Evolutionary conservation across 1,140 invertebrate species (phyloP).

Genomic region (Condylostylus longicornis): DNA sequence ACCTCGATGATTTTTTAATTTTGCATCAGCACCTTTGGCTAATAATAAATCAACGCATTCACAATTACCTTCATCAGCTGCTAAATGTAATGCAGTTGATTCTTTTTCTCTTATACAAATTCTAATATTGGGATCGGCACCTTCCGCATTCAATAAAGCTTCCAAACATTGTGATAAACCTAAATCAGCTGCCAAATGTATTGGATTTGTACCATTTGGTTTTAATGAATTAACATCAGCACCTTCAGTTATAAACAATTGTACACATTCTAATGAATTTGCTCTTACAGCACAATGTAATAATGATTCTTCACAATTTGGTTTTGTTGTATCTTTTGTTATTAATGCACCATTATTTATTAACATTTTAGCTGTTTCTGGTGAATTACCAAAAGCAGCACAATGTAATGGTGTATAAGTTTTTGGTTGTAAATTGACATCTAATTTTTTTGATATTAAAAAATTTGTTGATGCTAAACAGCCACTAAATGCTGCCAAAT

Average conservation of each 20-base stretch:
- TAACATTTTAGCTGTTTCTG: conserved; percentile 53
- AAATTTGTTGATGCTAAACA: conserved; percentile 51
- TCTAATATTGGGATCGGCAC: conserved; percentile 41
- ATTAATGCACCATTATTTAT: conserved; percentile 48
- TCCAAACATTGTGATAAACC: conserved; percentile 52
- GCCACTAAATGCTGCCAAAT: conserved; percentile 61
- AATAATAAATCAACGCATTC: conserved; percentile 58
- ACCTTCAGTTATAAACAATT: conserved; percentile 52
- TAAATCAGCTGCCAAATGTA: conserved; percentile 60
- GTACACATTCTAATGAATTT: conserved; percentile 55
- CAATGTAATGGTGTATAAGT: conserved; percentile 63
- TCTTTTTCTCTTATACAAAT: conserved; percentile 50
- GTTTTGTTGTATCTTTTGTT: conserved; percentile 37
- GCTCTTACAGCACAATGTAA: conserved; percentile 61
- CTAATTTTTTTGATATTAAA: conserved; percentile 48
- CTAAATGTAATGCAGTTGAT: conserved; percentile 62
- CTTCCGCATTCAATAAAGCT: conserved; percentile 49
- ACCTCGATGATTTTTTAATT: conserved; percentile 52
- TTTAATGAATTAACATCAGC: conserved; percentile 52
- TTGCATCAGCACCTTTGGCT: conserved; percentile 52
- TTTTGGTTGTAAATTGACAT: conserved; percentile 48
- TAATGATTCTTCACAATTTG: conserved; percentile 55
- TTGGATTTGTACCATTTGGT: conserved; percentile 52
- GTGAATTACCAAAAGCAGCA: conserved; percentile 62
- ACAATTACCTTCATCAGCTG: conserved; percentile 59